Base-by-base conservation (phyloP, 2,888 invertebrate genomes). In the Cephus sareptanus region DNA sequence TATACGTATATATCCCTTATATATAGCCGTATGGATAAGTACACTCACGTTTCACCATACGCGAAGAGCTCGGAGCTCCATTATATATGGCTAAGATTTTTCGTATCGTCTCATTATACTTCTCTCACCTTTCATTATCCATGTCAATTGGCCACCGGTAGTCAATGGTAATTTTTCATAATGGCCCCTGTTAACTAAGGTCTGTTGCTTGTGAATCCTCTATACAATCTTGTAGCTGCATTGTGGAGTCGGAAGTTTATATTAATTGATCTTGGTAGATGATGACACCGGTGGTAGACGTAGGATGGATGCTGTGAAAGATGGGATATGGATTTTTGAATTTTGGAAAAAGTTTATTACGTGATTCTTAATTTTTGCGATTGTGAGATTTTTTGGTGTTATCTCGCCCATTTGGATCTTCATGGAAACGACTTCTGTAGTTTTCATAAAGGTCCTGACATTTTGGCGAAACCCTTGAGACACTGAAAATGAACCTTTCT, bases 391-490 rank as follows among this genome's bases (percentile, higher is more conserved):
- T 56, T 1, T 56, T 56, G 23, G 15, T 23, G 23, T 23, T 23
- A 9, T 23, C 23, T 15, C 2, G 23, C 6, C 6, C 23, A 1
- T 23, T 23, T 56, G 6, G 0, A 6, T 56, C 2, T 56, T 56
- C 9, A 3, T 56, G 56, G 9, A 23, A 56, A 56, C 56, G 56
- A 56, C 56, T 56, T 9, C 2, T 56, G 56, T 23, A 56, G 56
- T 23, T 56, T 56, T 56, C 56, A 56, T 56, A 80, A 87, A 87
- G 86, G 86, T 86, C 86, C 79, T 83, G 86, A 86, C 86, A 87
- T 87, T 87, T 86, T 78, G 78, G 76, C 23, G 69, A 75, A 80
- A 81, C 82, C 79, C 83, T 83, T 75, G 81, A 80, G 83, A 82
- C 82, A 81, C 56, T 23, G 79, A 83, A 75, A 75, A 23, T 31